A percentile compares a stretch with the other conserved stretches of the same genome.
These are phyloP conservation scores for Copidosoma floridanum DNA, from an alignment of 1,140 invertebrate species.

Conservation along the genomic window DNA sequence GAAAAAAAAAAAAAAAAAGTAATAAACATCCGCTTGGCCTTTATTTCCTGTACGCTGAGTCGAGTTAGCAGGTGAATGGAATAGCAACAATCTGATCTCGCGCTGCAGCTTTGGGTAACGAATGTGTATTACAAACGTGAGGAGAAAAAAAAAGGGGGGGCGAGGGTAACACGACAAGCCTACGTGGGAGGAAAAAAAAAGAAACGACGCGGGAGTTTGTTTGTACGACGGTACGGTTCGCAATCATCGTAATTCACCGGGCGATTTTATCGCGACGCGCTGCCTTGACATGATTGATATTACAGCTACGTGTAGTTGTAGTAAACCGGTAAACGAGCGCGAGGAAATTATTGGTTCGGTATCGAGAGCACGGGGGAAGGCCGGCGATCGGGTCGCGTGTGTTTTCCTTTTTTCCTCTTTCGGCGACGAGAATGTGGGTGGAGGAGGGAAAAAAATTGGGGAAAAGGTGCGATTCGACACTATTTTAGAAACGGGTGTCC, in stretches of 20 bases:
- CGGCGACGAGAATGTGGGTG: too few species aligned
- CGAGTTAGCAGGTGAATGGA: not conserved
- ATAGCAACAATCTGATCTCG: not conserved
- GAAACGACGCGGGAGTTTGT: slow-evolving; percentile 8
- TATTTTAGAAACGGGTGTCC: too few species aligned
- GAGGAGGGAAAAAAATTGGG: too few species aligned
- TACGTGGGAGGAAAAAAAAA: not conserved
- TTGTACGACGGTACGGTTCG: slow-evolving; percentile 17
- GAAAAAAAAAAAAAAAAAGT: too few species aligned
- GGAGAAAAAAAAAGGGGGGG: not conserved
- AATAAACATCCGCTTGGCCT: too few species aligned
- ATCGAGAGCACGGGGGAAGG: slow-evolving; percentile 15
- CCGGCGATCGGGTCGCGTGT: not conserved
- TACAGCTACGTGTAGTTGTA: not conserved
- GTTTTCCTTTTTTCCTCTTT: too few species aligned
- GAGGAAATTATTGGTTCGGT: slow-evolving; percentile 21
- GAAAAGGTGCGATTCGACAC: too few species aligned
- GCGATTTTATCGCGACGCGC: slow-evolving; percentile 9
- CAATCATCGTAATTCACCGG: slow-evolving; percentile 29
- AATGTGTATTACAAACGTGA: not conserved
- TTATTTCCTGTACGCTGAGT: too few species aligned
- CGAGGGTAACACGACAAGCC: not conserved
- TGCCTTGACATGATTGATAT: slow-evolving; percentile 19
- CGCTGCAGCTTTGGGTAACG: not conserved
- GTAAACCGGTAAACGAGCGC: not conserved